A percentile compares a stretch with the other conserved stretches of the same genome.
Evolutionary conservation across 2,888 invertebrate genomes (phyloP).

Genomic region (Parelbella ahira): DNA sequence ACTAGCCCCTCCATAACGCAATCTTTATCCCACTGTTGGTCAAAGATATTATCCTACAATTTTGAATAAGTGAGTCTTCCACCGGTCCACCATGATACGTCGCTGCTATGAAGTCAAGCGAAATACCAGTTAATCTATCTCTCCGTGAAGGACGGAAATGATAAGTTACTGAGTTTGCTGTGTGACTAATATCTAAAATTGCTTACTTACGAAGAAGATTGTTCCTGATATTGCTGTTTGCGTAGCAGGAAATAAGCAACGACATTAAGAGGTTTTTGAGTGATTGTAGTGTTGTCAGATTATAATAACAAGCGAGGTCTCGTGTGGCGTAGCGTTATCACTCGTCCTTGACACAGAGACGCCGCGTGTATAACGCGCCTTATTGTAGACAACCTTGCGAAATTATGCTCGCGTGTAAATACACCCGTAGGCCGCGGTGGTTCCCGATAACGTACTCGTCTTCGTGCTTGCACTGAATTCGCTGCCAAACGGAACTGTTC

Average conservation of each 20-base stretch:
- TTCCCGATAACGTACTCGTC: conserved; percentile 55
- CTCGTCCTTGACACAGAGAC: conserved; percentile 79
- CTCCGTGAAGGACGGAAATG: too few species aligned
- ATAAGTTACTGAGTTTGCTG: too few species aligned
- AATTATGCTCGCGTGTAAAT: conserved; percentile 42
- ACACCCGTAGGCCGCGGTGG: conserved; percentile 36
- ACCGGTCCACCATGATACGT: too few species aligned
- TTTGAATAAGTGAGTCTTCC: too few species aligned
- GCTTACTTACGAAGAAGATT: too few species aligned
- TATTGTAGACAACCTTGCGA: conserved; percentile 78
- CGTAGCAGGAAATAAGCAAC: neutral
- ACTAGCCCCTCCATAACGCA: too few species aligned
- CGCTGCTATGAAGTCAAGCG: too few species aligned
- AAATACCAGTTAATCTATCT: too few species aligned
- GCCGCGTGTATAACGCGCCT: conserved; percentile 68
- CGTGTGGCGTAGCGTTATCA: conserved; percentile 65
- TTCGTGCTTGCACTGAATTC: conserved; percentile 17
- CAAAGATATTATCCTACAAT: too few species aligned
- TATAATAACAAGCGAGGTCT: conserved; percentile 44
- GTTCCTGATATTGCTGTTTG: too few species aligned
- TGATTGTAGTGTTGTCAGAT: conserved; percentile 29
- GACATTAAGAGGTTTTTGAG: conserved; percentile 27
- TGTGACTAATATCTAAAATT: too few species aligned
- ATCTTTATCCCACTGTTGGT: too few species aligned
- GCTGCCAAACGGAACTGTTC: conserved; percentile 16